These are phyloP conservation scores for Hedychridium roseum DNA, from an alignment of 2,888 invertebrate genomes.

Conservation along the genomic window DNA sequence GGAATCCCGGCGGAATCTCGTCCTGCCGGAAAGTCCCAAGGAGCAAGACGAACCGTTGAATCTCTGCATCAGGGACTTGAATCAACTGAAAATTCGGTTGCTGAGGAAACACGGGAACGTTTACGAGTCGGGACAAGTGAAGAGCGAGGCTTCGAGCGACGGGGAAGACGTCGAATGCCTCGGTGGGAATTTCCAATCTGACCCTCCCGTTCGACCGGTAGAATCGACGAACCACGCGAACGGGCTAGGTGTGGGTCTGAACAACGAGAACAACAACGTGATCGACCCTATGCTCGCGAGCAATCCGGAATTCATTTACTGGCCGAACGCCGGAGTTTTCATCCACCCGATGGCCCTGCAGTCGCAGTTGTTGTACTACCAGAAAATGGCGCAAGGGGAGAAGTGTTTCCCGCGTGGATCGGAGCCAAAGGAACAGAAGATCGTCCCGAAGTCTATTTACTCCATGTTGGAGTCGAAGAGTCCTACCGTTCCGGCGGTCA, in stretches of 20 bases:
- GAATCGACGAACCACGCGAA: slow-evolving; percentile 34
- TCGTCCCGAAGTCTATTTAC: slow-evolving; percentile 62
- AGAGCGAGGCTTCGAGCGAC: slow-evolving; percentile 69
- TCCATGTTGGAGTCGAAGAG: slow-evolving; percentile 55
- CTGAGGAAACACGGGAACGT: slow-evolving; percentile 72
- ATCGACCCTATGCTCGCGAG: slow-evolving; percentile 60
- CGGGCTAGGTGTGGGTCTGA: slow-evolving; percentile 40
- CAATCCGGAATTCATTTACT: slow-evolving; percentile 70
- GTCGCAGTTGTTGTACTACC: slow-evolving; percentile 78
- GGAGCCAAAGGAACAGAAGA: slow-evolving; percentile 51
- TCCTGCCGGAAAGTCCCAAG: slow-evolving; percentile 60
- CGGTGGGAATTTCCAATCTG: slow-evolving; percentile 46
- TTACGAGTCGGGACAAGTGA: slow-evolving; percentile 69
- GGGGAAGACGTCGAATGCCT: slow-evolving; percentile 65
- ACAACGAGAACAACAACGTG: slow-evolving; percentile 65
- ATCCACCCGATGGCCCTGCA: slow-evolving; percentile 79
- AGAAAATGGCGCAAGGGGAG: slow-evolving; percentile 72
- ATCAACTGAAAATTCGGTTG: slow-evolving; percentile 73
- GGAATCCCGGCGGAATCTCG: slow-evolving; percentile 68
- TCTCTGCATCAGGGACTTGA: slow-evolving; percentile 81
- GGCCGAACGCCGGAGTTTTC: slow-evolving; percentile 76
- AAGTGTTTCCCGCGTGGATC: slow-evolving; percentile 45
- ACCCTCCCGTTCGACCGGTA: slow-evolving; percentile 15
- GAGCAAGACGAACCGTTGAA: slow-evolving; percentile 81
- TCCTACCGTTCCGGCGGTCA: slow-evolving; percentile 34